These are phyloP conservation scores for Eristalinus sepulchralis DNA, from an alignment of 2,888 invertebrate species.

Conservation along the genomic window DNA sequence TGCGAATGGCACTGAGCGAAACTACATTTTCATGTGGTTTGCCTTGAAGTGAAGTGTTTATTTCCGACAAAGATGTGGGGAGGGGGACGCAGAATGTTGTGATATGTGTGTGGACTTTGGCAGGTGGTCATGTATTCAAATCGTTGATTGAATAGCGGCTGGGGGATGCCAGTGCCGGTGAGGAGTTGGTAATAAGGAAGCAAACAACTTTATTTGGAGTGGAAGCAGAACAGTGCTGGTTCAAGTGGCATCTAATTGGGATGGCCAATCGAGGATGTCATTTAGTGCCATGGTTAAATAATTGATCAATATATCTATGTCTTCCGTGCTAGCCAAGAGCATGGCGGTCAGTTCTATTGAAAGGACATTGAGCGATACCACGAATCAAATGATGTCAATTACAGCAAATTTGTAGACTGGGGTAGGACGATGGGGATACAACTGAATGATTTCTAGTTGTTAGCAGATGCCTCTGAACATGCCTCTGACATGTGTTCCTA, in stretches of 20 bases:
- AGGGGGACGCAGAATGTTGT: not conserved
- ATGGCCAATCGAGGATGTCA: constrained; percentile 15
- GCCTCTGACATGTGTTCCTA: no score
- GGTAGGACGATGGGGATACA: no score
- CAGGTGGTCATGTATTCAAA: constrained; percentile 45
- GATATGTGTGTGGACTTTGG: constrained; percentile 7
- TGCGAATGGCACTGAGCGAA: not conserved
- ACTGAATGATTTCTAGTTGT: no score
- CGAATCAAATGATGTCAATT: no score
- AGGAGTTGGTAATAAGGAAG: constrained; percentile 22
- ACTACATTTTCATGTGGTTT: not conserved
- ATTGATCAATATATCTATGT: not conserved
- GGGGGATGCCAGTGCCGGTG: constrained; percentile 23
- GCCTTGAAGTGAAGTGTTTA: constrained; percentile 38
- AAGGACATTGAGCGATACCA: not conserved
- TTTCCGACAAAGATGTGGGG: not conserved
- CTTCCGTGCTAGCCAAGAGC: not conserved
- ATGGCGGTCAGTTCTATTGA: not conserved
- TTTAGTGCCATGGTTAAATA: constrained; percentile 6
- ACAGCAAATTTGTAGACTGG: no score
- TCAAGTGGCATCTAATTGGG: constrained; percentile 38
- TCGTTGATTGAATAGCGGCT: constrained; percentile 20
- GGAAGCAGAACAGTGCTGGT: constrained; percentile 11
- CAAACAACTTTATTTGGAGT: constrained; percentile 51
- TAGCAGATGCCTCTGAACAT: no score